A percentile compares a stretch with the other conserved stretches of the same genome.
Conservation (phyloP, 1,140 invertebrate species). For the Zaprionus camerounensis region DNA sequence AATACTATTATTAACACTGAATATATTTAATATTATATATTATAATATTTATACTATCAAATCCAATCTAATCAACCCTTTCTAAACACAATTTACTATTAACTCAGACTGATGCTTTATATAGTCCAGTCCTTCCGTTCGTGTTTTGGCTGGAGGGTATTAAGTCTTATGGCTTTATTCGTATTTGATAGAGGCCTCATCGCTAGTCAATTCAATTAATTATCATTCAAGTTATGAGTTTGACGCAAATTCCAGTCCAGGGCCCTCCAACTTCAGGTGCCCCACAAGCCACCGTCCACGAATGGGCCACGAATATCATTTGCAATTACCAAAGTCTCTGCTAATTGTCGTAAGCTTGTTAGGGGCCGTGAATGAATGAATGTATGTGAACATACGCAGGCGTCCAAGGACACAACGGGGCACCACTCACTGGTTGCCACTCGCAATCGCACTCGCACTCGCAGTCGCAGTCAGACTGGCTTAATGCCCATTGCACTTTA, state of each 20-base stretch:
- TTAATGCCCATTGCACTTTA: conserved; percentile 39
- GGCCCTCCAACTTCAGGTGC: background rate
- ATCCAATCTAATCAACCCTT: too few species aligned
- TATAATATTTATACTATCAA: too few species aligned
- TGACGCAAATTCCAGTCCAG: background rate
- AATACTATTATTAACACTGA: too few species aligned
- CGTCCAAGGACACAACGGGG: background rate
- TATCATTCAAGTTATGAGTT: conserved; percentile 5
- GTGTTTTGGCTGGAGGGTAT: background rate
- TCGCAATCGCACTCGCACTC: background rate
- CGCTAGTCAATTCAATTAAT: background rate
- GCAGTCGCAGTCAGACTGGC: conserved; percentile 1
- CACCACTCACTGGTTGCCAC: background rate
- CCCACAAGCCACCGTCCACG: background rate
- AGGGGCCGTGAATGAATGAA: background rate
- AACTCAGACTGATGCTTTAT: too few species aligned
- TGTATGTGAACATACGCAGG: background rate
- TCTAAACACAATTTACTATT: too few species aligned
- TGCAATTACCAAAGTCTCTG: background rate
- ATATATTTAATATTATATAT: too few species aligned
- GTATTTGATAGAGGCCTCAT: background rate
- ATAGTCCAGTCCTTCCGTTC: too few species aligned
- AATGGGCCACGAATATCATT: background rate
- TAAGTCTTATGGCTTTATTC: background rate
- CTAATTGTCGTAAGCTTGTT: conserved; percentile 18